A percentile compares a stretch with the other conserved stretches of the same genome.
Evolutionary conservation across 2,888 invertebrate species (phyloP).

Genomic region (Dasysyrphus tricinctus): DNA sequence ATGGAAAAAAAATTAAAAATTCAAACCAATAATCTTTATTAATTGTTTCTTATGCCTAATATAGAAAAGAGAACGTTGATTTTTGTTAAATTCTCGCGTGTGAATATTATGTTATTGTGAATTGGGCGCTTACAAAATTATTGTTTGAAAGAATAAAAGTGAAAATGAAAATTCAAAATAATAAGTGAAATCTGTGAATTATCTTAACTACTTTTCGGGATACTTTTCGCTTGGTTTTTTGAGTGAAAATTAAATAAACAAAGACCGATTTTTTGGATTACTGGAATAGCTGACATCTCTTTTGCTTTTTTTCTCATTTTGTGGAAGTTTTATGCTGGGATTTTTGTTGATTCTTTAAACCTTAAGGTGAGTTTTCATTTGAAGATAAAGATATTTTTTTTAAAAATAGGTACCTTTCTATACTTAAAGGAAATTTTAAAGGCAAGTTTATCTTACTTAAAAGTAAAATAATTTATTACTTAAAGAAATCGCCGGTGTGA

Average conservation of each 20-base stretch:
- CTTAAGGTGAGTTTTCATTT: constrained; percentile 4
- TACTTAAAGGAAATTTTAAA: too few relatives aligned
- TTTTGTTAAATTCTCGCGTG: neutral
- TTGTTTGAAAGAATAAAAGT: neutral
- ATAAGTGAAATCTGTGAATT: neutral
- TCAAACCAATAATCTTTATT: constrained; percentile 6
- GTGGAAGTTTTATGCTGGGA: neutral
- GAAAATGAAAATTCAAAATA: neutral
- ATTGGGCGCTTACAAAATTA: neutral
- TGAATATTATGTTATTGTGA: neutral
- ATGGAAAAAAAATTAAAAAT: neutral
- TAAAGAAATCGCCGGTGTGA: too few relatives aligned
- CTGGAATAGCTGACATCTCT: constrained; percentile 6
- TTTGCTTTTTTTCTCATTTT: neutral
- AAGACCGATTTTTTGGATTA: constrained; percentile 17
- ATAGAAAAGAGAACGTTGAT: neutral
- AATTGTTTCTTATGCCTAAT: neutral
- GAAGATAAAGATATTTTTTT: too few relatives aligned
- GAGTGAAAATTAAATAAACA: neutral
- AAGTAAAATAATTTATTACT: too few relatives aligned
- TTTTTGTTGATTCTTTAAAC: neutral
- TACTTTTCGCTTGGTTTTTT: neutral
- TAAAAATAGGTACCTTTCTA: too few relatives aligned
- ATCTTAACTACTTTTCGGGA: neutral
- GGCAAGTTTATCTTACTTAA: too few relatives aligned